Conservation (phyloP, 2,888 invertebrate genomes). For the Acronicta alni region DNA sequence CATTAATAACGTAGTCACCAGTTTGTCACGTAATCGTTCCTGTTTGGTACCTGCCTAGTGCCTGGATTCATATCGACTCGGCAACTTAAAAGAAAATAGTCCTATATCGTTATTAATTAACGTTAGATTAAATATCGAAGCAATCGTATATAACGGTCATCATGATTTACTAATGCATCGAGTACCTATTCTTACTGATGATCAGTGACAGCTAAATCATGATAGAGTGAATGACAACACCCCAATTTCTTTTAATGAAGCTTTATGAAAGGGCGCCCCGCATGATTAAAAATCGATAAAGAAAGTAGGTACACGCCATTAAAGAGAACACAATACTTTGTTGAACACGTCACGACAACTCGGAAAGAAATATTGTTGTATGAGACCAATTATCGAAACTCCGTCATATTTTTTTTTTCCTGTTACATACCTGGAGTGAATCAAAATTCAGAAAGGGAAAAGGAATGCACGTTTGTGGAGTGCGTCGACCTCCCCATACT, state of each 20-base stretch:
- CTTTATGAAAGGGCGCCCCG: conserved; percentile 73
- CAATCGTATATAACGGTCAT: conserved; percentile 53
- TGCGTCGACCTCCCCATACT: conserved; percentile 70
- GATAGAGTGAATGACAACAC: conserved; percentile 73
- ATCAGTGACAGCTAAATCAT: conserved; percentile 76
- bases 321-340: conserved; percentile 65
- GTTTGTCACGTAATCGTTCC: conserved; percentile 63
- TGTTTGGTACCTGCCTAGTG: conserved; percentile 68
- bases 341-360: conserved; percentile 69
- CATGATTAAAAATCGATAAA: conserved; percentile 75
- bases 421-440: conserved; percentile 69
- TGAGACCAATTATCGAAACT: conserved; percentile 68
- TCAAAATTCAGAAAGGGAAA: conserved; percentile 72
- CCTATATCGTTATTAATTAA: conserved; percentile 75
- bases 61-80: conserved; percentile 70
- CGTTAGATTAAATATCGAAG: conserved; percentile 66
- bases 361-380: conserved; percentile 66
- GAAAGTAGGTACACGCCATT: conserved; percentile 64
- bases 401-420: conserved; percentile 70
- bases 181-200: conserved; percentile 53
- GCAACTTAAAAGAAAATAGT: conserved; percentile 62
- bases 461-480: conserved; percentile 70
- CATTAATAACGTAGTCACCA: conserved; percentile 53
- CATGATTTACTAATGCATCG: conserved; percentile 49
- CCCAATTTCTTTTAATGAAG: conserved; percentile 76